A percentile compares a stretch with the other conserved stretches of the same genome.
These are phyloP conservation scores for Heliconius erato DNA, from an alignment of 2,888 invertebrate species.

Conservation along the genomic window DNA sequence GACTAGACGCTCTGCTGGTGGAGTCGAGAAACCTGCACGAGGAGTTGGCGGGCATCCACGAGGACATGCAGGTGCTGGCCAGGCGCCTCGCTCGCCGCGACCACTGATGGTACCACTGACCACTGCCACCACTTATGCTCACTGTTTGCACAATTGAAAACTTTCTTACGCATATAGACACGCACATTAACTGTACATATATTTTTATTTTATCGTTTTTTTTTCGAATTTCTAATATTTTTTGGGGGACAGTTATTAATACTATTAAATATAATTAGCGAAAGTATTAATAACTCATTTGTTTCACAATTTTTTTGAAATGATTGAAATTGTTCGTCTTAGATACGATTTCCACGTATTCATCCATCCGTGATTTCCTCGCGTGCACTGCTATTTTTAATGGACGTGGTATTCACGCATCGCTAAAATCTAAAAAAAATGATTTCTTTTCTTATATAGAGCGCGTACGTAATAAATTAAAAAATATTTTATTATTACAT, in stretches of 20 bases:
- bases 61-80: slow-evolving; percentile 85
- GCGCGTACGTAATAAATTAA: neutral
- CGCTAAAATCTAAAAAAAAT: slow-evolving; percentile 6
- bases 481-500: neutral
- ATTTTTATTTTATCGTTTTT: slow-evolving; percentile 3
- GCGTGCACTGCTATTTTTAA: slow-evolving; percentile 23
- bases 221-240: slow-evolving; percentile 1
- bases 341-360: slow-evolving; percentile 11
- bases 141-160: slow-evolving; percentile 39
- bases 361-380: slow-evolving; percentile 10
- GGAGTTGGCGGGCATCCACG: slow-evolving; percentile 80
- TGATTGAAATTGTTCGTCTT: neutral
- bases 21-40: slow-evolving; percentile 79
- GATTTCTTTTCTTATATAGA: slow-evolving; percentile 20
- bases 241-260: neutral
- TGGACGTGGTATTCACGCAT: slow-evolving; percentile 25
- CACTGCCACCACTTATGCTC: slow-evolving; percentile 54
- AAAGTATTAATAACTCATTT: neutral
- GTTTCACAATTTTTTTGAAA: neutral
- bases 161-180: slow-evolving; percentile 37
- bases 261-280: neutral
- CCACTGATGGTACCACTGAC: slow-evolving; percentile 75
- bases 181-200: slow-evolving; percentile 36
- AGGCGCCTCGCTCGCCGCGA: slow-evolving; percentile 75
- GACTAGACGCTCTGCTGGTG: slow-evolving; percentile 76